A percentile compares a stretch with the other conserved stretches of the same genome.
Evolutionary conservation across 2,888 invertebrate genomes (phyloP).

Genomic region (Xylota segnis): DNA sequence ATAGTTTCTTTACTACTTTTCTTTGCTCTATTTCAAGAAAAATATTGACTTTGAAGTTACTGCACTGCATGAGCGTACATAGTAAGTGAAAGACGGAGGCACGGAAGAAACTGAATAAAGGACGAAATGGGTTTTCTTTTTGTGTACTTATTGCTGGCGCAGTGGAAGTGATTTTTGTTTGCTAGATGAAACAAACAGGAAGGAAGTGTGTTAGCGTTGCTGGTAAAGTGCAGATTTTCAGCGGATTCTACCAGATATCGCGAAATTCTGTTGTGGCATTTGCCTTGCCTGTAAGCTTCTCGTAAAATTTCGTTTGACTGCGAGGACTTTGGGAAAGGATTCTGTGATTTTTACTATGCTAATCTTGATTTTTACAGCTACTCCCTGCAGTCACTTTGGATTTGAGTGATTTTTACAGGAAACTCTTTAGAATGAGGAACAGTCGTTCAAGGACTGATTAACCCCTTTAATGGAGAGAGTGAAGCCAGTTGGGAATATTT

Average conservation of each 20-base stretch:
- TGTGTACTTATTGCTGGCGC: conserved; percentile 61
- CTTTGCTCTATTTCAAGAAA: conserved; percentile 55
- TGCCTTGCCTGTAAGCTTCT: not conserved
- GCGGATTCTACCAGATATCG: not conserved
- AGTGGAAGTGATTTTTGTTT: conserved; percentile 70
- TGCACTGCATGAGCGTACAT: conserved; percentile 54
- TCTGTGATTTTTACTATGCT: too few species aligned
- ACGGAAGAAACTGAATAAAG: conserved; percentile 6
- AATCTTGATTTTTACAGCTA: too few species aligned
- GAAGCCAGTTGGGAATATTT: too few species aligned
- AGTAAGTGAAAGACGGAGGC: conserved; percentile 2
- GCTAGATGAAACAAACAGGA: conserved; percentile 57
- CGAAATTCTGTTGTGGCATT: not conserved
- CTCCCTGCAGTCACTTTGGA: too few species aligned
- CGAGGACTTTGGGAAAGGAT: too few species aligned
- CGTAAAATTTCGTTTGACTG: not conserved
- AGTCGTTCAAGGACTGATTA: too few species aligned
- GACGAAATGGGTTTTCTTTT: conserved; percentile 33
- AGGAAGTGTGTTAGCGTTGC: conserved; percentile 59
- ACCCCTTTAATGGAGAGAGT: too few species aligned
- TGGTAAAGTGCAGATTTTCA: conserved; percentile 26
- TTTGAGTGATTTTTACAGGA: too few species aligned
- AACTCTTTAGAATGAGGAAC: too few species aligned
- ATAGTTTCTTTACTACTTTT: conserved; percentile 6
- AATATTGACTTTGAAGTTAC: conserved; percentile 73